Base-by-base conservation (phyloP, 1,140 invertebrate genomes). In the Drosophila fuyamai region DNA sequence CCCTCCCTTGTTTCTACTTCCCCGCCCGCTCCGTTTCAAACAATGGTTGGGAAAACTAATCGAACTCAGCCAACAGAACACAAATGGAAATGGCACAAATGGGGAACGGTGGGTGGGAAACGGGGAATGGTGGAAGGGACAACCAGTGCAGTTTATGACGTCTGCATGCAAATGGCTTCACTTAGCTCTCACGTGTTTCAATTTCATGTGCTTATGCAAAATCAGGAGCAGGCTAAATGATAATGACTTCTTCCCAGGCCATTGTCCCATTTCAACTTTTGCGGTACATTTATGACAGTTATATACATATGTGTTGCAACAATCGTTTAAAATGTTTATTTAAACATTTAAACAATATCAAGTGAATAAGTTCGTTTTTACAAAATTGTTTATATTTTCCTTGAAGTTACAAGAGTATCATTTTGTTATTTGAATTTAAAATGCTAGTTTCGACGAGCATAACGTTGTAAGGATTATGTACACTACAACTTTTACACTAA, bases 151-250 rank as follows among this genome's bases (percentile, higher is more conserved):
- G 66, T 84, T 84, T 85, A 84, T 84, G 81, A 59, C 53, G 81
- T 84, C 81, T 84, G 81, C 73, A 85, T 84, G 81, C 67, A 84
- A 84, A 83, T 83, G 81, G 71, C 65, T 62, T 71, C 76, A 56
- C 63, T 84, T 70, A 38, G 43, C 41, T 29, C 56, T 70, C 59
- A 70, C 70, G 61, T 84, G 56, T 76, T 83, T 75, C 76, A 38
- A 48, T 82, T 74, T 65, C 58, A 60, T 66, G 60, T 60, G 68
- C 57, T 81, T 71, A 72, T 58, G 65, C 54, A 47, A 71, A 70
- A 72, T 59, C 68, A 71, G 65, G 44, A 71, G 29, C 68, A 66
- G 23, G 23, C 38, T 40, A 72, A 59, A 72, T 59, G 54, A 58
- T 59, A 71, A 71, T 59, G 54, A 72, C 68, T 71, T 70, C 54